Base-by-base conservation (phyloP, 2,797 vertebrate species). In the Oophaga sylvatica region DNA sequence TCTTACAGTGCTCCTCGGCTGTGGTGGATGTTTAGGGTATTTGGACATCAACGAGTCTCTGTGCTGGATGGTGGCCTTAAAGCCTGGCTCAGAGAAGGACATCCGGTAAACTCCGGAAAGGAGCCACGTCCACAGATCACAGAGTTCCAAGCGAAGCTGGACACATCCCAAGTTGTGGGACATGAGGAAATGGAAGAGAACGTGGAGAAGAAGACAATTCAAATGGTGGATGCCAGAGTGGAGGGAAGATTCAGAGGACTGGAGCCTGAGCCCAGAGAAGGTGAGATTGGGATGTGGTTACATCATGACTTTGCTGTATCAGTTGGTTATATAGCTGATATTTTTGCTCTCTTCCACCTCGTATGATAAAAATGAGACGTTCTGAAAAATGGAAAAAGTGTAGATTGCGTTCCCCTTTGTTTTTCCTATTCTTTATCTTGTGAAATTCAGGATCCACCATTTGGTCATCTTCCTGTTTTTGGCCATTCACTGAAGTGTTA, bases 11-110 rank as follows among this genome's bases (percentile, higher is more conserved):
- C 98, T 0, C 97, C 98, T 0, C 95, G 98, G 0, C 94, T 99
- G 13, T 99, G 98, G 98, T 99, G 98, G 98, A 99, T 98, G 98
- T 99, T 99, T 91, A 95, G 96, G 1, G 91, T 93, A 85, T 99
- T 99, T 2, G 97, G 98, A 0, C 98, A 99, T 76, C 88, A 76
- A 1, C 48, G 90, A 0, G 98, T 99, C 85, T 99, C 98, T 0
- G 94, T 99, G 81, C 94, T 99, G 80, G 95, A 98, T 89, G 97
- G 98, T 0, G 98, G 98, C 6, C 88, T 98, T 89, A 97, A 95
- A 91, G 94, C 94, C 90, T 99, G 98, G 98, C 87, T 94, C 83
- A 91, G 86, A 8, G 96, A 96, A 60, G 95, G 95, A 0, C 85
- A 94, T 3, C 94, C 93, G 0, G 87, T 98, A 68, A 95, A 92